Percentiles rank a stretch among this genome's conserved stretches.
phyloP scores from a whole-genome alignment of 2,888 invertebrate species.

The Apodemia mormo region DNA sequence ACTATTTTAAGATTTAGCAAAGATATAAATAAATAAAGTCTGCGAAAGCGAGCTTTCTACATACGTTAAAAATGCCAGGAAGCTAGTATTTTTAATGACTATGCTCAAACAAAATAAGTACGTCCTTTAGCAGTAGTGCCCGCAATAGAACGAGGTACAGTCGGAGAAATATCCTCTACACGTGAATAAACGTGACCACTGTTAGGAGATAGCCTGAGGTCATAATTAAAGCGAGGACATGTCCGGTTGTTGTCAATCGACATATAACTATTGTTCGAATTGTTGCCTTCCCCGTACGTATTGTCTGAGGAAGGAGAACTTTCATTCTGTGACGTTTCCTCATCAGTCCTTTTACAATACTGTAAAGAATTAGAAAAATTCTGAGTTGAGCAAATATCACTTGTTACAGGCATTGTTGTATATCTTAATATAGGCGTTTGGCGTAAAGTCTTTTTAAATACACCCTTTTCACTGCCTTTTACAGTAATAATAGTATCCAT shows the following conservation, averaged over 20 bases:
- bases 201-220: slow-evolving; percentile 76
- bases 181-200: slow-evolving; percentile 79
- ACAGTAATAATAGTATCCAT: slow-evolving; percentile 78
- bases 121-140: slow-evolving; percentile 67
- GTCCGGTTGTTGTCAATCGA: slow-evolving; percentile 83
- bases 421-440: slow-evolving; percentile 76
- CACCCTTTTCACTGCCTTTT: slow-evolving; percentile 68
- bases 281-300: slow-evolving; percentile 84
- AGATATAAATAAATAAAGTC: background rate
- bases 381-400: slow-evolving; percentile 79
- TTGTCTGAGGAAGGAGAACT: slow-evolving; percentile 81
- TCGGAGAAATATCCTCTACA: slow-evolving; percentile 76
- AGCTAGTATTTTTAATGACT: slow-evolving; percentile 24
- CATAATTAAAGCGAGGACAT: slow-evolving; percentile 80
- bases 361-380: slow-evolving; percentile 77
- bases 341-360: slow-evolving; percentile 72
- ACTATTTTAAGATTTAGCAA: background rate
- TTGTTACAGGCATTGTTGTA: slow-evolving; percentile 81
- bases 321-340: slow-evolving; percentile 80
- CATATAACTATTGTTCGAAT: slow-evolving; percentile 86
- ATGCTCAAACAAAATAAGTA: slow-evolving; percentile 72
- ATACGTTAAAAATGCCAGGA: background rate
- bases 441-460: slow-evolving; percentile 77
- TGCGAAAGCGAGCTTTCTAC: background rate
- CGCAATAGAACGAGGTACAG: slow-evolving; percentile 64